These are phyloP conservation scores for Cylas formicarius DNA, from an alignment of 1,140 invertebrate species.

Conservation along the genomic window DNA sequence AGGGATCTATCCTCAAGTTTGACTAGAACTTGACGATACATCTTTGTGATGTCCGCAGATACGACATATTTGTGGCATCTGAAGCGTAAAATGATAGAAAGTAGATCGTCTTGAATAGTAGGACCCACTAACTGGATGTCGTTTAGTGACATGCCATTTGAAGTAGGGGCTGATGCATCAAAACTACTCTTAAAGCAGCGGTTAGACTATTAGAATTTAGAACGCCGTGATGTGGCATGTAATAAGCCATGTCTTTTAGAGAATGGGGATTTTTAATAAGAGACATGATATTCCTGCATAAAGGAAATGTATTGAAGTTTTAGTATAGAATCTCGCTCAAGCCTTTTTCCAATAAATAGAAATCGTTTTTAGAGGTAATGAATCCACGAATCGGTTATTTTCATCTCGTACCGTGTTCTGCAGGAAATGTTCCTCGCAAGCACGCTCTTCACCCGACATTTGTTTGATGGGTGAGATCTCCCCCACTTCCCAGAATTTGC, in stretches of 20 bases:
- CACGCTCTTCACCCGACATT: slow-evolving; percentile 5
- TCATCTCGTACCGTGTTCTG: neutral
- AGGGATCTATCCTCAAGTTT: slow-evolving; percentile 27
- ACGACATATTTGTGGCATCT: slow-evolving; percentile 23
- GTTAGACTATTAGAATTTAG: slow-evolving; percentile 10
- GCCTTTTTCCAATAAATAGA: neutral
- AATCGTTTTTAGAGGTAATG: slow-evolving; percentile 19
- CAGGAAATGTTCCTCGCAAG: slow-evolving; percentile 17
- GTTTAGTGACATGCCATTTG: slow-evolving; percentile 33
- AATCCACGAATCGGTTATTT: slow-evolving; percentile 22
- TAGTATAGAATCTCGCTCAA: too few species aligned
- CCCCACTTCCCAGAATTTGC: slow-evolving; percentile 18
- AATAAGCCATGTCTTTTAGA: neutral
- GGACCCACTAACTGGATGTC: slow-evolving; percentile 26
- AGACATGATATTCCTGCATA: too few species aligned
- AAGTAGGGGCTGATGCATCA: slow-evolving; percentile 33
- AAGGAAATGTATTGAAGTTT: too few species aligned
- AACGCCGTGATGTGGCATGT: slow-evolving; percentile 32
- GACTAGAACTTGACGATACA: slow-evolving; percentile 43
- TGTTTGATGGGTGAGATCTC: neutral
- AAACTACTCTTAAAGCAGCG: slow-evolving; percentile 36
- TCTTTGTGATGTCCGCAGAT: slow-evolving; percentile 40
- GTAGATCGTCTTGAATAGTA: slow-evolving; percentile 35
- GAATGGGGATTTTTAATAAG: too few species aligned
- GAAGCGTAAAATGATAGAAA: slow-evolving; percentile 31